Evolutionary conservation across 1,140 invertebrate species (phyloP), one percentile per base, ranked within the genome.

Genomic region (Brachionus koreanus): DNA sequence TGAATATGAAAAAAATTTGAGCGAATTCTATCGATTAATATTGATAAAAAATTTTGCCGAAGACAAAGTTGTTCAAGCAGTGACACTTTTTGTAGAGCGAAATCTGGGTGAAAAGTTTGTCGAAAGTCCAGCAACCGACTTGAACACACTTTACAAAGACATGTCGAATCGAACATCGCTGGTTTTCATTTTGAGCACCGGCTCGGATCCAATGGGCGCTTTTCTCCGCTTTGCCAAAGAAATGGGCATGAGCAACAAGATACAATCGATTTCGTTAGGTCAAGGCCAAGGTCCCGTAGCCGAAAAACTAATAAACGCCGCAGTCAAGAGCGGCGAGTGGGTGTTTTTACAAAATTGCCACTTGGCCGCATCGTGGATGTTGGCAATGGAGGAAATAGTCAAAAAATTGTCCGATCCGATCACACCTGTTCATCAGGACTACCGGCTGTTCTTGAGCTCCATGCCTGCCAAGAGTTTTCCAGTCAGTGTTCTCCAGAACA

Each of bases 51-150:
- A 84, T 61, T 88, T 88, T 83, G 83, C 85, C 69, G 86, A 86
- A 83, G 86, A 87, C 83, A 86, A 86, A 86, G 87, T 88, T 9
- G 91, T 94, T 5, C 92, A 93, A 85, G 93, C 92, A 2, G 91
- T 94, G 12, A 93, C 92, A 1, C 91, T 93, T 83, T 95, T 93
- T 86, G 92, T 95, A 0, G 90, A 91, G 83, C 89, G 88, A 7
- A 93, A 93, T 83, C 90, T 95, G 2, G 94, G 94, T 0, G 88
- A 91, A 76, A 88, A 90, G 65, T 95, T 95, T 87, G 91, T 94
- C 7, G 94, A 95, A 87, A 93, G 92, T 83, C 92, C 91, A 39
- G 90, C 91, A 82, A 91, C 92, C 2, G 91, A 91, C 52, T 86
- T 95, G 6, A 89, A 91, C 72, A 90, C 91, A 16, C 86, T 95